Base-by-base conservation (phyloP, 2,888 invertebrate genomes). In the Stegophylla sp. region DNA sequence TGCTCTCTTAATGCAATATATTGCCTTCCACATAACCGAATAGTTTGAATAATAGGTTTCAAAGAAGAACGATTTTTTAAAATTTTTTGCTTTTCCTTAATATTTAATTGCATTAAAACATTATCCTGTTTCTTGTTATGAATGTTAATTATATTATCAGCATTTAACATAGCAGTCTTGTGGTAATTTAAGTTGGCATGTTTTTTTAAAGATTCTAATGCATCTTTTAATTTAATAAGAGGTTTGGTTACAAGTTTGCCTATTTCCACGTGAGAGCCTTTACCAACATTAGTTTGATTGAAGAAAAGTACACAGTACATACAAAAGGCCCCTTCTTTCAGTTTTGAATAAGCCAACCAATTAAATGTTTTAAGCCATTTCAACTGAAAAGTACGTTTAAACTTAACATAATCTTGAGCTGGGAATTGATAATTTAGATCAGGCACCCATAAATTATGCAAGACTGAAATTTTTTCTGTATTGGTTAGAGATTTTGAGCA, bases 1-100 rank as follows among this genome's bases (percentile, higher is more conserved):
- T 75, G 76, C 28, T 61, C 76, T 2, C 72, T n/a, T 53, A 82
- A 77, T 23, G 67, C 51, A 23, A 82, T 20, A 26, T 77, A 71
- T 53, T 77, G 67, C 64, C 71, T 76, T 9, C 53, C 82, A 43
- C 77, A 82, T 20, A 66, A 66, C 23, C 64, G 20, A 5, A 64
- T 66, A 43, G 64, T 66, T 23, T 66, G 64, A 72, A 82, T 63
- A 2, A 82, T 77, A 43, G 76, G 75, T 59, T 59, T 53, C 23
- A 79, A n/a, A 17, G 17, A 3, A 13, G 20, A n/a, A 28, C 82
- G 73, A 66, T 69, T 69, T 28, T 28, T 1, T 69, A 48, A 69
- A 28, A 67, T 67, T 26, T 69, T 51, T 9, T 48, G 3, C 17
- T 15, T 51, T 4, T 1, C 9, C 26, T 48, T 5, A n/a, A 1